Conservation (phyloP, 2,888 invertebrate genomes). For the Druceiella hillmani region DNA sequence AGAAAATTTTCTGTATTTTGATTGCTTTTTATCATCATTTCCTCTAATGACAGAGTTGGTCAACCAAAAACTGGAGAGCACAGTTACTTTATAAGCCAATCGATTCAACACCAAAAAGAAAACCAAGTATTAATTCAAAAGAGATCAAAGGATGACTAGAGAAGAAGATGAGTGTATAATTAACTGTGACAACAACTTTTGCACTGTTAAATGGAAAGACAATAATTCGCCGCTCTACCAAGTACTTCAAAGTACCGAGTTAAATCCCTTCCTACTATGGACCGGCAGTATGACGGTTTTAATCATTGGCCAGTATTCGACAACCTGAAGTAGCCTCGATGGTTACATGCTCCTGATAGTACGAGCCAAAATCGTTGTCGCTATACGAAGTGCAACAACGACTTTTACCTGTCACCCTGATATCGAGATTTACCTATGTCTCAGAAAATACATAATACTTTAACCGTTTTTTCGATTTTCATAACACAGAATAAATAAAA, state of each 20-base stretch:
- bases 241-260: slow-evolving; percentile 16
- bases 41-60: slow-evolving; percentile 22
- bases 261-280: slow-evolving; percentile 14
- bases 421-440: no score
- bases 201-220: slow-evolving; percentile 28
- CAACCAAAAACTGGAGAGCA: slow-evolving; percentile 11
- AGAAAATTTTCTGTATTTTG: slow-evolving; percentile 22
- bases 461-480: slow-evolving; percentile 8
- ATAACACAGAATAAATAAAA: no score
- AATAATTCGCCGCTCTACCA: slow-evolving; percentile 20
- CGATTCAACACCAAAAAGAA: slow-evolving; percentile 20
- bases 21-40: slow-evolving; percentile 20
- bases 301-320: slow-evolving; percentile 23
- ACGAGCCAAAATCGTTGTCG: slow-evolving; percentile 20
- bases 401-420: slow-evolving; percentile 24
- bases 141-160: slow-evolving; percentile 21
- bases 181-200: slow-evolving; percentile 22
- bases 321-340: slow-evolving; percentile 13
- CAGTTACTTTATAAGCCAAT: slow-evolving; percentile 19
- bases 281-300: slow-evolving; percentile 18
- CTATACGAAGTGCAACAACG: slow-evolving; percentile 23
- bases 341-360: slow-evolving; percentile 13
- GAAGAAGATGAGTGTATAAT: slow-evolving; percentile 24
- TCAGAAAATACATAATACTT: slow-evolving; percentile 17
- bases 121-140: slow-evolving; percentile 19